phyloP scores from a whole-genome alignment of 2,888 invertebrate genomes.

The Glaucopsyche alexis region DNA sequence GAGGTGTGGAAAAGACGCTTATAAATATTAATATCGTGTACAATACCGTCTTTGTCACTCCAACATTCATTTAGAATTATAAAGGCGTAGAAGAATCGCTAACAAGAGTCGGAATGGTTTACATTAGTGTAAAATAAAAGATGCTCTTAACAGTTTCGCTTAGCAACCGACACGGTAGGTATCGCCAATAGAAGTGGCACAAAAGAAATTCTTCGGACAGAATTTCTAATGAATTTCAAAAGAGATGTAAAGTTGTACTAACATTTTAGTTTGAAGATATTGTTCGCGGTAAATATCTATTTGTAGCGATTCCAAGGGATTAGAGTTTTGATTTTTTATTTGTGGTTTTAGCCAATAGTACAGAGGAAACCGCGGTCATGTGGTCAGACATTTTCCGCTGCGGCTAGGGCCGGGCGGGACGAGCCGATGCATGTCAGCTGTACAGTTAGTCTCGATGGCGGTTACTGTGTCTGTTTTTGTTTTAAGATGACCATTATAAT shows the following conservation, averaged over 20 bases:
- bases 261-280: slow-evolving; percentile 36
- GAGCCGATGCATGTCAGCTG: slow-evolving; percentile 59
- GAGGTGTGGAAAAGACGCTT: slow-evolving; percentile 72
- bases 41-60: slow-evolving; percentile 74
- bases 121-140: slow-evolving; percentile 70
- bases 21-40: slow-evolving; percentile 75
- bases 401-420: slow-evolving; percentile 53
- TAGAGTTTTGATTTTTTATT: slow-evolving; percentile 47
- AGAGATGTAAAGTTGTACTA: neutral
- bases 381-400: slow-evolving; percentile 63
- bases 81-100: slow-evolving; percentile 74
- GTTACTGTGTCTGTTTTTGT: slow-evolving; percentile 59
- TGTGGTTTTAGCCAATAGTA: slow-evolving; percentile 52
- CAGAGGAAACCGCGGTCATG: slow-evolving; percentile 58
- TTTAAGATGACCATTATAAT: slow-evolving; percentile 13
- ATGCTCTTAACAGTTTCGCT: slow-evolving; percentile 67
- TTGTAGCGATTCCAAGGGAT: slow-evolving; percentile 41
- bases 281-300: slow-evolving; percentile 21
- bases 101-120: slow-evolving; percentile 75
- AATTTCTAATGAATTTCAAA: slow-evolving; percentile 51
- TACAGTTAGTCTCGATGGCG: slow-evolving; percentile 68
- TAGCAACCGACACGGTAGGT: slow-evolving; percentile 70
- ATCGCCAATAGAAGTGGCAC: slow-evolving; percentile 62
- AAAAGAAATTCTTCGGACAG: slow-evolving; percentile 55
- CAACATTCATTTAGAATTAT: slow-evolving; percentile 75